Evolutionary conservation across 2,113 vertebrate genomes (phyloP).

Genomic region (Chloebia gouldiae): DNA sequence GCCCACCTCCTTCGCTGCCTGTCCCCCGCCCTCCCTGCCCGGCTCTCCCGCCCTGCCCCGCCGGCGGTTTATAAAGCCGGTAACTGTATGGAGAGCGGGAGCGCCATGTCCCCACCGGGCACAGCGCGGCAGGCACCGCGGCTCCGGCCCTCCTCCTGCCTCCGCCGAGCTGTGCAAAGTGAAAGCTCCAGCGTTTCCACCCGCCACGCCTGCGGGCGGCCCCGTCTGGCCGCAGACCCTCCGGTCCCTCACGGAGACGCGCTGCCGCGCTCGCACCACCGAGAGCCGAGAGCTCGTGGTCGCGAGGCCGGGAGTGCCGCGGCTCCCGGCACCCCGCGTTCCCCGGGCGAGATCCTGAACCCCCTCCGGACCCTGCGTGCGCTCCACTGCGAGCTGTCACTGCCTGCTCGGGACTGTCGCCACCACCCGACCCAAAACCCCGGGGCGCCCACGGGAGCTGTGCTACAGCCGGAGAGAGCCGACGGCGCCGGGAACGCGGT

Average conservation of each 20-base stretch:
- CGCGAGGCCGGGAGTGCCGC: neutral
- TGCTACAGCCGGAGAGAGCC: neutral
- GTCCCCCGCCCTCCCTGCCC: neutral
- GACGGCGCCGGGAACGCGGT: neutral
- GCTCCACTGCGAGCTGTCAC: neutral
- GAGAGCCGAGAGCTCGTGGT: neutral
- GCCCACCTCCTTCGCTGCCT: neutral
- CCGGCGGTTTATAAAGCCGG: neutral
- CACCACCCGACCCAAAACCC: neutral
- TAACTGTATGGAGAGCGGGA: neutral
- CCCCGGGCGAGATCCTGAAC: neutral
- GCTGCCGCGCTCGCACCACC: conserved; percentile 71
- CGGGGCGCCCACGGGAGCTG: neutral
- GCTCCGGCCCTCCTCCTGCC: neutral
- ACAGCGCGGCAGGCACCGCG: neutral
- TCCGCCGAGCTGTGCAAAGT: conserved; percentile 78
- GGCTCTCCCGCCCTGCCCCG: neutral
- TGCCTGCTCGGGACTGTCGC: neutral
- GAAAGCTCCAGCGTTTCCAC: neutral
- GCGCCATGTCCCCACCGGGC: conserved; percentile 56
- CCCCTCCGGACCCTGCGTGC: neutral
- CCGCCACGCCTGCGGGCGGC: too few species aligned
- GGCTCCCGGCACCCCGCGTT: neutral
- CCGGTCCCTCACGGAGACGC: conserved; percentile 77
- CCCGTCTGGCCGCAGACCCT: neutral